Base-by-base conservation (phyloP, 2,797 vertebrate species). In the Synaphobranchus kaupii region DNA sequence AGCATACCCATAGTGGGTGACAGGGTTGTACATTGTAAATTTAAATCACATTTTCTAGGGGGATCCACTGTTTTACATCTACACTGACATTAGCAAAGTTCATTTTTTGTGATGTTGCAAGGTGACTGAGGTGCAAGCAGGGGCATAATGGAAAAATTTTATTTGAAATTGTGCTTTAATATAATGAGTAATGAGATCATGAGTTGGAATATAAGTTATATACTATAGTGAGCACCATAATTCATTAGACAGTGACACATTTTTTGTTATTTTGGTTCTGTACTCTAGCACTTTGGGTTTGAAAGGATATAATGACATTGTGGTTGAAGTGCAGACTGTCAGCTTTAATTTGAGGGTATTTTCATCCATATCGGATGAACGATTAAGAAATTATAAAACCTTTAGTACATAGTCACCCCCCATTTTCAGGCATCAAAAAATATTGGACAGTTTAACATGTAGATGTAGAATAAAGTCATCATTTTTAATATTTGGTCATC, bases 11-110 rank as follows among this genome's bases (percentile, higher is more conserved):
- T 76, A 76, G 63, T 68, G 15, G n/a, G 22, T 28, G 63, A 66
- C 68, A 66, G 22, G 56, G 13, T 10, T 68, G 63, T 76, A 39
- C 71, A 68, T 39, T 17, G 15, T 76, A 31, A 76, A 76, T 76
- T 76, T 39, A 76, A 76, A 76, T 76, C 71, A 76, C 73, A 78
- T 78, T 78, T 78, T 78, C 39, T 78, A 17, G 3, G 20, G 25
- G 39, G 73, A 78, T 44, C 20, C 47, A 44, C 34, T 78, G 68
- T 34, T 10, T 13, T 13, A 78, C 39, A 78, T 44, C 4, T 78
- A 6, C 39, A 44, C 39, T 10, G 73, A 3, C 34, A 22, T 78
- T 39, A 15, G 12, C 28, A 73, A 34, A 34, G 12, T 39, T 1
- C 10, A 73, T 31, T 47, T 20, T 17, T 22, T 4, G 13, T 39